A percentile compares a stretch with the other conserved stretches of the same genome.
Conservation (phyloP, 2,113 vertebrate genomes). For the Solenodon paradoxus region DNA sequence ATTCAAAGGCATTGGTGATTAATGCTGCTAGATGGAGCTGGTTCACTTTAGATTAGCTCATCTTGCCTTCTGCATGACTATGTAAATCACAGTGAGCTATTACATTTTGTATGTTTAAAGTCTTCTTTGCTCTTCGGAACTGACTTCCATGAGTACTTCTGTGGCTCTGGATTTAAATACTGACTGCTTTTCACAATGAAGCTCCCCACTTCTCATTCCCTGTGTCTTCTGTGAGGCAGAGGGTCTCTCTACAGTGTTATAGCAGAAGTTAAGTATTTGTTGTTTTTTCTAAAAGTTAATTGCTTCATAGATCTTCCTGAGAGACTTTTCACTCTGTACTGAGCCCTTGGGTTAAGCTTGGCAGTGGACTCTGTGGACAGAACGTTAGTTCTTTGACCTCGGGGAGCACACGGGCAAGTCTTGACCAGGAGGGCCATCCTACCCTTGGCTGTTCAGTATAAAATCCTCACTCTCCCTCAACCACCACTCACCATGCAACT, state of each 20-base stretch:
- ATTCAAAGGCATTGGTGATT: neutral
- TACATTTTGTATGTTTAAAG: neutral
- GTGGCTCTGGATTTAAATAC: neutral
- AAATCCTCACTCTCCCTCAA: neutral
- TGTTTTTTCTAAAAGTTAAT: neutral
- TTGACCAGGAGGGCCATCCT: neutral
- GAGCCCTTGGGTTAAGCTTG: neutral
- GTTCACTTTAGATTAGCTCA: constrained; percentile 30
- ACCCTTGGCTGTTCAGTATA: neutral
- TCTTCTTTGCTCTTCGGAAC: neutral
- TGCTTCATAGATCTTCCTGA: neutral
- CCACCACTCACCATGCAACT: neutral
- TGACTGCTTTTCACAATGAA: neutral
- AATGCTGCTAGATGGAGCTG: constrained; percentile 55
- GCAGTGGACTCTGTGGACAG: neutral
- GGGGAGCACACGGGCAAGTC: neutral
- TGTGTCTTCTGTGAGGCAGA: neutral
- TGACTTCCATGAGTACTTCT: neutral
- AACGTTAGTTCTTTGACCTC: neutral
- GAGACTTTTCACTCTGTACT: neutral
- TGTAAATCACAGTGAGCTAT: neutral
- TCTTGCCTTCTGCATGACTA: neutral
- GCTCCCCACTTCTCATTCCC: neutral
- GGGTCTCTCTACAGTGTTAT: neutral
- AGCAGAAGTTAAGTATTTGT: constrained; percentile 1